Evolutionary conservation across 2,113 vertebrate genomes (phyloP).

Genomic region (Paradisaea rubra): DNA sequence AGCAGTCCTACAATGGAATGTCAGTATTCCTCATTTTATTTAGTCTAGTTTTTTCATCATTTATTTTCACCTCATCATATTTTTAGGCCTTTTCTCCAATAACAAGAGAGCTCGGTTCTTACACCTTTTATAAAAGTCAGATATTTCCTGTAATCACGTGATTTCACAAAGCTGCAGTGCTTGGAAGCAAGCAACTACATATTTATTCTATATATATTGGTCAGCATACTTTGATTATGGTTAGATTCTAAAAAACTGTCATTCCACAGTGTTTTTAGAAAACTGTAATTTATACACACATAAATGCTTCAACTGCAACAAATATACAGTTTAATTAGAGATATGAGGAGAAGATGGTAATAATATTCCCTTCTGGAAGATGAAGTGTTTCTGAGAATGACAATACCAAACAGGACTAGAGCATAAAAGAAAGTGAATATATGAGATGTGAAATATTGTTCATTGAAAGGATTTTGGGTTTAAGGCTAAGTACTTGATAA

Average conservation of each 20-base stretch:
- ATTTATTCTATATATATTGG: neutral
- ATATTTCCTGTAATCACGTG: neutral
- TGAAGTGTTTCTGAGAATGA: neutral
- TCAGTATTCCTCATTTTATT: neutral
- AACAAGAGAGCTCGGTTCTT: neutral
- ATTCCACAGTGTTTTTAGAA: neutral
- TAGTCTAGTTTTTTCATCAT: neutral
- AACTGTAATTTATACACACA: neutral
- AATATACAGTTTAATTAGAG: neutral
- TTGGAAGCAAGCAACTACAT: neutral
- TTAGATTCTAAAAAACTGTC: neutral
- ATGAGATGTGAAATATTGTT: neutral
- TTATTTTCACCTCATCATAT: neutral
- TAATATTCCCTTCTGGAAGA: neutral
- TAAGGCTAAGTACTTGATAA: neutral
- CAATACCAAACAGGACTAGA: neutral
- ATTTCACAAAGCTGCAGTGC: neutral
- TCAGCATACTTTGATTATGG: neutral
- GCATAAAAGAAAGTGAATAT: neutral
- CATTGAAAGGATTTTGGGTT: neutral
- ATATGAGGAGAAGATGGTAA: neutral
- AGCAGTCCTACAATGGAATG: neutral
- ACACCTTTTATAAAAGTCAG: neutral
- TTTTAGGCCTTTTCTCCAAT: neutral
- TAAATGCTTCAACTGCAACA: neutral